Evolutionary conservation across 2,113 vertebrate species (phyloP), one percentile per base, ranked within the genome.

Genomic region (Cettia cetti): DNA sequence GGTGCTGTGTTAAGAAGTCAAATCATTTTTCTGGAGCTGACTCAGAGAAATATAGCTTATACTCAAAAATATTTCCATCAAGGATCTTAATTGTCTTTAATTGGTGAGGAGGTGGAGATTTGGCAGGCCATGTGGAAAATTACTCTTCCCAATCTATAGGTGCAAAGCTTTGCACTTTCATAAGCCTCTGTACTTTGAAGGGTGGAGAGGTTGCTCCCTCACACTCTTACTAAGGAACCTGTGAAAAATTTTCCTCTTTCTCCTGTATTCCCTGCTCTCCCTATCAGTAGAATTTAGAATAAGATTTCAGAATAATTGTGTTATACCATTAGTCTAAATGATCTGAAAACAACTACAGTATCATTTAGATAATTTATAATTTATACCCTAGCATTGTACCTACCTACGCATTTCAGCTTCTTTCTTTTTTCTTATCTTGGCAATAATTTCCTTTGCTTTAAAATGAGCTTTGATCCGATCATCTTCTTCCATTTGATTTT

Each of bases 401-500:
- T 82, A 96, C 96, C 96, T 96, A 47, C 12, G 94, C 49, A 91
- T 84, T 97, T 99, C 98, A 27, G 95, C 97, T 95, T 99, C 98
- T 96, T 98, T 99, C 83, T 98, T 95, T 96, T 97, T 98, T 74
- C 97, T 97, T 70, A 99, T 91, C 90, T 96, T 98, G 59, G 86
- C 95, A 94, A 99, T 98, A 95, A 96, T 98, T 94, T 98, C 94
- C 96, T 99, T 99, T 72, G 98, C 98, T 92, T 95, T 97, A 52
- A 98, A 95, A 94, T 98, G 98, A 85, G 96, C 96, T 93, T 97
- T 98, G 77, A 98, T 97, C 77, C 93, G 97, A 72, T 99, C 97
- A 54, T 99, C 98, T 68, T 99, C 98, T 18, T 98, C 97, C 80
- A 98, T 97, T 95, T 97, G 89, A 90, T 98, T 98, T 91, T 99